A percentile compares a stretch with the other conserved stretches of the same genome.
Evolutionary conservation across 2,113 vertebrate species (phyloP).

Genomic region (Chauna torquata): DNA sequence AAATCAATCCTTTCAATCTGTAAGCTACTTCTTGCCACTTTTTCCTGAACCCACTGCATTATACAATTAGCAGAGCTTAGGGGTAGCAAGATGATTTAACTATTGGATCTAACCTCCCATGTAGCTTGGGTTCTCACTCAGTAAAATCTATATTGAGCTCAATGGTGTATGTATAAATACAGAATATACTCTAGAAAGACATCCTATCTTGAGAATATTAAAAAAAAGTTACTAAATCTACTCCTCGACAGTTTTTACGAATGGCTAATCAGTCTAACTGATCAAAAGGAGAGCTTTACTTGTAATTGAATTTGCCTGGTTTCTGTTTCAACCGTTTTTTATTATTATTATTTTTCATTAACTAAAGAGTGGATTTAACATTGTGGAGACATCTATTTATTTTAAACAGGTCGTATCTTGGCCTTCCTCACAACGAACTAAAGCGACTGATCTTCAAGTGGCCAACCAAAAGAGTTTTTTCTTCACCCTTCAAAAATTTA

Average conservation of each 20-base stretch:
- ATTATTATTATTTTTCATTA: neutral
- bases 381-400: neutral
- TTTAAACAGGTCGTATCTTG: neutral
- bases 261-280: neutral
- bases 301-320: neutral
- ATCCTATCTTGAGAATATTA: neutral
- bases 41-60: neutral
- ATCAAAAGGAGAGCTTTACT: neutral
- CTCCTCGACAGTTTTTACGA: neutral
- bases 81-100: conserved; percentile 3
- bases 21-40: neutral
- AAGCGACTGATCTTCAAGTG: neutral
- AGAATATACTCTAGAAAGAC: neutral
- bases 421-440: neutral
- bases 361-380: neutral
- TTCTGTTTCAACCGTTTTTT: neutral
- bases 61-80: neutral
- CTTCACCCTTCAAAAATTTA: neutral
- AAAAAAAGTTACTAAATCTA: neutral
- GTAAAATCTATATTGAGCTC: neutral
- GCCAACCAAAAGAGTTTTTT: neutral
- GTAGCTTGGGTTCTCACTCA: neutral
- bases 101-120: neutral
- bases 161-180: neutral
- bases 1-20: conserved; percentile 11